Evolutionary conservation across 2,797 vertebrate species (phyloP).

Genomic region (Rhincodon typus): DNA sequence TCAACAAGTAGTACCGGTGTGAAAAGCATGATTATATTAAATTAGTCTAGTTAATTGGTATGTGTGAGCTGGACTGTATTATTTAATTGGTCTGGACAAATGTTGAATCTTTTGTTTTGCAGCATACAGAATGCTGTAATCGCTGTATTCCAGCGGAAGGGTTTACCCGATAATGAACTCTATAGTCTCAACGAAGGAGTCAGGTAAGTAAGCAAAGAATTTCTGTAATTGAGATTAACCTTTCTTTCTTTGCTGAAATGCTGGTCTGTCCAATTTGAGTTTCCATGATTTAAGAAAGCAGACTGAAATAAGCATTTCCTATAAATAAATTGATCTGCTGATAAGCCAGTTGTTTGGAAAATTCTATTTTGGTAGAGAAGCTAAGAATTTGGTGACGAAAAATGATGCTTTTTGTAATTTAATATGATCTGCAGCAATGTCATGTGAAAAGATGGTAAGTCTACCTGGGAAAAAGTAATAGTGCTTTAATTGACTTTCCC

Average conservation of each 20-base stretch:
- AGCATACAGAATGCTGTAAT: constrained; percentile 95
- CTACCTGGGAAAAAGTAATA: background rate
- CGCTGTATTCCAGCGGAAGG: constrained; percentile 85
- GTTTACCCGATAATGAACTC: constrained; percentile 85
- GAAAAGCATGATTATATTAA: background rate
- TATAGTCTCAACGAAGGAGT: constrained; percentile 91
- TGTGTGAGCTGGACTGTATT: too few relatives aligned
- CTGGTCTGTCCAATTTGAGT: background rate
- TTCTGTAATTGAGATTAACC: background rate
- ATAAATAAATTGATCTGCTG: background rate
- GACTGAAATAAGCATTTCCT: background rate
- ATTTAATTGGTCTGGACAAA: background rate
- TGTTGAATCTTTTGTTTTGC: constrained; percentile 42
- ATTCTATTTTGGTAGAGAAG: background rate
- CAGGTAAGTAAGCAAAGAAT: constrained; percentile 64
- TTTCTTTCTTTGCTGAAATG: background rate
- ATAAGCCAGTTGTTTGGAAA: background rate
- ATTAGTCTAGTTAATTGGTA: background rate
- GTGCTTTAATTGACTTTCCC: background rate
- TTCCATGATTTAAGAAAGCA: background rate
- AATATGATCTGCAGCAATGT: background rate
- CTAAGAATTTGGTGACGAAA: background rate
- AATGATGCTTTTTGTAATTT: background rate
- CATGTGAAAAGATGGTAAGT: background rate
- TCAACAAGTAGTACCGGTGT: background rate